phyloP scores from a whole-genome alignment of 2,113 vertebrate species.

The Arizona elegans region DNA sequence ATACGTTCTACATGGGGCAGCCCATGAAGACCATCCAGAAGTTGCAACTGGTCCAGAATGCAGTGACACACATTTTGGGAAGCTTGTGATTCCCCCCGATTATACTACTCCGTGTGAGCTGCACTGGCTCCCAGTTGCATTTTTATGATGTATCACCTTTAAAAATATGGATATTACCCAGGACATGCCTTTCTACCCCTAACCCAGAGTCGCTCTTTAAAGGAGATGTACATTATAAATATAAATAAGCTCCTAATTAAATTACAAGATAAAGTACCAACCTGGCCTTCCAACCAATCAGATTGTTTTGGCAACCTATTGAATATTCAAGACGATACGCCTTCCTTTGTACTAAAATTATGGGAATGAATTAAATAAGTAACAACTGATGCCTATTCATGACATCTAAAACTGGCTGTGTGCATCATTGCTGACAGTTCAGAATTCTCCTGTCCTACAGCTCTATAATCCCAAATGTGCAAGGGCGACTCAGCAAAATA shows the following conservation, averaged over 20 bases:
- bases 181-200: too few relatives aligned
- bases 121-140: neutral
- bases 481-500: neutral
- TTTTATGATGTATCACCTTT: neutral
- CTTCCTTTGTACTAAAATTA: neutral
- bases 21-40: neutral
- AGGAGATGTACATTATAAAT: too few relatives aligned
- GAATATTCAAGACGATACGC: neutral
- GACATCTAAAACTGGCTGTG: neutral
- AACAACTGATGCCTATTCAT: neutral
- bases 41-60: neutral
- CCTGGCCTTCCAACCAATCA: neutral
- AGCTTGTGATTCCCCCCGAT: neutral
- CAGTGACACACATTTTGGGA: neutral
- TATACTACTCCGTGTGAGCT: neutral
- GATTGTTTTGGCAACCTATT: neutral
- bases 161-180: neutral
- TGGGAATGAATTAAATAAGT: neutral
- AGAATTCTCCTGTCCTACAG: neutral
- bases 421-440: neutral
- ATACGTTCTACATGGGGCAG: neutral
- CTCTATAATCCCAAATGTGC: neutral
- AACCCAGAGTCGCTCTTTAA: too few relatives aligned
- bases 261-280: neutral
- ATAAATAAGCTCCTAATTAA: neutral